Evolutionary conservation across 1,140 invertebrate genomes (phyloP), one percentile per base, ranked within the genome.

Genomic region (Vanessa atalanta): DNA sequence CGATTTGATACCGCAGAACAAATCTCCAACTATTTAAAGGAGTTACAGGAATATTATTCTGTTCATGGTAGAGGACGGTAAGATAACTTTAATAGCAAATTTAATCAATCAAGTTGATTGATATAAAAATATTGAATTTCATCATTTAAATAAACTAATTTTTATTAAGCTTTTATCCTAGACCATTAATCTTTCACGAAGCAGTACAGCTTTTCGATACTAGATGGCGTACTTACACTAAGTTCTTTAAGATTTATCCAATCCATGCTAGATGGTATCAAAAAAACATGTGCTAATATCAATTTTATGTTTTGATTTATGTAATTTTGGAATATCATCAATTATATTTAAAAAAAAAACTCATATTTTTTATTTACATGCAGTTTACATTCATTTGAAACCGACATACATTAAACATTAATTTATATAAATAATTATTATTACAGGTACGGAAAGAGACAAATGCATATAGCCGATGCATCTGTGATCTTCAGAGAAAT

Each of bases 401-500:
- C 1, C 15, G 16, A 53, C 13, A n/a, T 53, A 53, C 14, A n/a
- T 20, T 31, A 31, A 4, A 3, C 6, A 31, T 31, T 31, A 6
- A 31, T 31, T 31, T 31, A 31, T 31, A 31, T 31, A 31, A 31
- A 31, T 66, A 16, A 48, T 75, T 14, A 67, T 73, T 79, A 57
- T 88, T 86, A 23, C 85, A 92, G 90, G 82, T 92, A 91, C 50
- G 90, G 90, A 20, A 92, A 92, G 69, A 77, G 90, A 48, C 89
- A 89, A 77, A 92, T 92, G 90, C 89, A 89, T 63, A 90, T 92
- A 87, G 84, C 90, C 6, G 90, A 92, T 67, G 88, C 88, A 9
- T 92, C 90, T 0, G 88, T 92, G 0, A 90, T 89, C 68, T 90
- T 92, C 82, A 73, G 86, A 65, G 90, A 92, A 57, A 85, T 85